These are phyloP conservation scores for Agrochola macilenta DNA, from an alignment of 2,888 invertebrate genomes.

Conservation along the genomic window DNA sequence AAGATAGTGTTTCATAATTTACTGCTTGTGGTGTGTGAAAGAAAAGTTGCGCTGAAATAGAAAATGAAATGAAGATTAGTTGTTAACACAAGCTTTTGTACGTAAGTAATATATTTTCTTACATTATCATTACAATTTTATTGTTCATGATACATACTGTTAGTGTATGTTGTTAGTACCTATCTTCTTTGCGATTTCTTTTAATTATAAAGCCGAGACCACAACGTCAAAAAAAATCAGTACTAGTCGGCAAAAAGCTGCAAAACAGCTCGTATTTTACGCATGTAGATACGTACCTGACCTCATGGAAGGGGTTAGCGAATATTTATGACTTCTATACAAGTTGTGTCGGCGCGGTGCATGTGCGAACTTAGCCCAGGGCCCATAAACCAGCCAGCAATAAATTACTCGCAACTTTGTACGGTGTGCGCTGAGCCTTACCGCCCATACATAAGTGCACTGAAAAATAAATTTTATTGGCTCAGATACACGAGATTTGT, in stretches of 20 bases:
- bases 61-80: not conserved
- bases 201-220: conserved; percentile 28
- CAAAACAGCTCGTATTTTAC: conserved; percentile 63
- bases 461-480: conserved; percentile 76
- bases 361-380: conserved; percentile 86
- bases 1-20: conserved; percentile 52
- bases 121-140: not conserved
- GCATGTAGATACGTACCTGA: conserved; percentile 75
- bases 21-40: conserved; percentile 36
- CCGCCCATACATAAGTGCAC: conserved; percentile 66
- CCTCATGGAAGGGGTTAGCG: conserved; percentile 80
- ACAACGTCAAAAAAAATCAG: conserved; percentile 30
- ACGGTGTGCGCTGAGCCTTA: conserved; percentile 73
- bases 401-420: conserved; percentile 89
- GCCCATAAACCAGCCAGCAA: conserved; percentile 81
- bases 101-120: not conserved
- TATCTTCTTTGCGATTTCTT: not conserved
- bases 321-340: conserved; percentile 82
- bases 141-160: not conserved
- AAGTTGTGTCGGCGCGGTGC: conserved; percentile 75
- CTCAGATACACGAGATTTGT: conserved; percentile 62
- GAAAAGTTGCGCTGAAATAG: not conserved
- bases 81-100: not conserved
- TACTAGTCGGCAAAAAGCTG: conserved; percentile 45
- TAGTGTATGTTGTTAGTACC: not conserved